Conservation (phyloP, 1,140 invertebrate genomes). For the Cyclargus thomasi region DNA sequence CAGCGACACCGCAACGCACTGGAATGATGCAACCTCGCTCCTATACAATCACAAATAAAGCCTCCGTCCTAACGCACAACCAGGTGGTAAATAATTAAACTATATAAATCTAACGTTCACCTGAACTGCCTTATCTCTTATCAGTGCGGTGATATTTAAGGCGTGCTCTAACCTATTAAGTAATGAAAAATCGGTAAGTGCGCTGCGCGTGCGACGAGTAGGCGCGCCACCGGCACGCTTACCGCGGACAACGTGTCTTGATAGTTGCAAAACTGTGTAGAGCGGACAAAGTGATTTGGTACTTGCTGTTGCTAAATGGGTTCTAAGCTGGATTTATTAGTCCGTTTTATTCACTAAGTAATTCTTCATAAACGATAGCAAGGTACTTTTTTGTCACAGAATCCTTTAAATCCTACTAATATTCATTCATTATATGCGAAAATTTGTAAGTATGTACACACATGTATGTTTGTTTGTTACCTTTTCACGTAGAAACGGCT, state of each 20-base stretch:
- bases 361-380: too few relatives aligned
- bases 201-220: conserved; percentile 45
- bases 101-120: conserved; percentile 3
- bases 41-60: not conserved
- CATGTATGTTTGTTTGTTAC: too few relatives aligned
- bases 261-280: conserved; percentile 29
- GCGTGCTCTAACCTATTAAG: conserved; percentile 52
- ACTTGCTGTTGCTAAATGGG: conserved; percentile 14
- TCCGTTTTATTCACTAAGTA: not conserved
- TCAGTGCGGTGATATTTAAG: conserved; percentile 36
- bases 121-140: conserved; percentile 21
- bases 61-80: not conserved
- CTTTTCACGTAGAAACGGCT: too few relatives aligned
- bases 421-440: too few relatives aligned
- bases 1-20: too few relatives aligned
- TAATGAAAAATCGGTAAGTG: conserved; percentile 53
- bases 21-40: too few relatives aligned
- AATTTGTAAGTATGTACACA: too few relatives aligned
- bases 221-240: conserved; percentile 49
- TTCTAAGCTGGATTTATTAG: not conserved
- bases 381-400: too few relatives aligned
- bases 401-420: too few relatives aligned
- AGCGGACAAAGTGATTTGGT: conserved; percentile 29
- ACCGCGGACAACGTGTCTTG: conserved; percentile 17
- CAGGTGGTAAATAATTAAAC: not conserved